These are phyloP conservation scores for Battus philenor DNA, from an alignment of 1,140 invertebrate genomes.

Conservation along the genomic window DNA sequence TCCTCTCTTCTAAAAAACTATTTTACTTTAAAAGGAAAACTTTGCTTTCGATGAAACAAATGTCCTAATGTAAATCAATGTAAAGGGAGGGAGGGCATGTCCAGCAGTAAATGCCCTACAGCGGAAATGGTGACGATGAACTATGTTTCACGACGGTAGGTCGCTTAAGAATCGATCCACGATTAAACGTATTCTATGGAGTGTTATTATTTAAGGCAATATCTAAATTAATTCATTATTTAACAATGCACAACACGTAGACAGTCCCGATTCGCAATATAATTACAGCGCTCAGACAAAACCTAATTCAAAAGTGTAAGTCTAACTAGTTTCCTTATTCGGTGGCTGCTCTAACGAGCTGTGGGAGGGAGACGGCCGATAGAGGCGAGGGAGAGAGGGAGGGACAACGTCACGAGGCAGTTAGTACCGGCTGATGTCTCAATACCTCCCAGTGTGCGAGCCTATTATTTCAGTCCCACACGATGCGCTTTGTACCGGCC, in stretches of 20 bases:
- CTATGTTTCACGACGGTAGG: too few species aligned
- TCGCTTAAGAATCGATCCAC: conserved; percentile 8
- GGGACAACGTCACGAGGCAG: conserved; percentile 36
- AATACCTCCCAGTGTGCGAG: conserved; percentile 74
- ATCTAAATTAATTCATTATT: background rate
- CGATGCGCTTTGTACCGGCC: conserved; percentile 36
- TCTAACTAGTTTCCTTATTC: conserved; percentile 19
- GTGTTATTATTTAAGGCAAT: background rate
- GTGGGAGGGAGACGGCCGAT: conserved; percentile 17
- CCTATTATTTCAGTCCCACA: conserved; percentile 73
- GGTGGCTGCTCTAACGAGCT: conserved; percentile 2
- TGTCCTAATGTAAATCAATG: too few species aligned
- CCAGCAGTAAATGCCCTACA: too few species aligned
- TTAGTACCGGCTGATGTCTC: conserved; percentile 74
- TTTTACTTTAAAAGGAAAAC: too few species aligned
- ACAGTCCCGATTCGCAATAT: background rate
- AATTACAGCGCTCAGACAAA: conserved; percentile 8
- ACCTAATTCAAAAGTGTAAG: conserved; percentile 8
- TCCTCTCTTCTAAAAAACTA: too few species aligned
- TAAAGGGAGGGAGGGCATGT: too few species aligned
- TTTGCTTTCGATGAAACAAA: too few species aligned
- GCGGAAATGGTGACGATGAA: too few species aligned
- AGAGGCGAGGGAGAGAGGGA: conserved; percentile 8
- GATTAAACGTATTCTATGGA: background rate
- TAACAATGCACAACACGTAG: background rate